phyloP scores from a whole-genome alignment of 2,797 vertebrate genomes.

The Sebastes wilsoni region DNA sequence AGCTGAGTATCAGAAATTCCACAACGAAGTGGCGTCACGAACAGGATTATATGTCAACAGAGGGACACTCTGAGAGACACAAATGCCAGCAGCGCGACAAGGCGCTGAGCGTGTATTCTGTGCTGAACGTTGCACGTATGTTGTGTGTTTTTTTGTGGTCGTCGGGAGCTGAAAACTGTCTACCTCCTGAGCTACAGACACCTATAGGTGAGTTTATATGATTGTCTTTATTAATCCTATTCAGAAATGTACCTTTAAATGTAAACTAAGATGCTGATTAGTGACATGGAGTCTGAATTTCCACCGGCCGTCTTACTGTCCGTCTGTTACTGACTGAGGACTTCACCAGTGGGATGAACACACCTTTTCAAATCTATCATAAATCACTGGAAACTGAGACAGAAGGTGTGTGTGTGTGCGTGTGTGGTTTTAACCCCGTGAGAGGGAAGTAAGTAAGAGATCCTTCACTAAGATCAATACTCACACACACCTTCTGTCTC shows the following conservation, averaged over 20 bases:
- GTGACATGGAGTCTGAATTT: background rate
- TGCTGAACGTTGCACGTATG: too few species aligned
- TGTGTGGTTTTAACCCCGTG: slow-evolving; percentile 16
- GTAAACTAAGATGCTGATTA: background rate
- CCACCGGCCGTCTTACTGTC: background rate
- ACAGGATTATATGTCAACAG: too few species aligned
- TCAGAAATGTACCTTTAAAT: background rate
- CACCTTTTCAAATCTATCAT: slow-evolving; percentile 32
- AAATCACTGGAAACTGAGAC: slow-evolving; percentile 6
- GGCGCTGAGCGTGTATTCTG: too few species aligned
- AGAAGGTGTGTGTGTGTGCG: background rate
- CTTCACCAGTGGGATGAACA: slow-evolving; percentile 3
- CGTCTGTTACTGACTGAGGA: background rate
- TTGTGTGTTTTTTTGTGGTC: too few species aligned
- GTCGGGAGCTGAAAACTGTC: too few species aligned
- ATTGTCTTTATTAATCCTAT: too few species aligned
- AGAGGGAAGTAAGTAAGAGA: slow-evolving; percentile 33
- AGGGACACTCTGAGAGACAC: too few species aligned
- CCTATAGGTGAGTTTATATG: too few species aligned
- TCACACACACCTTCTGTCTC: slow-evolving; percentile 4
- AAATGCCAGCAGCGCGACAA: too few species aligned
- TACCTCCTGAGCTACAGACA: too few species aligned
- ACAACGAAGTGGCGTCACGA: too few species aligned
- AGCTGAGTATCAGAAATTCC: too few species aligned
- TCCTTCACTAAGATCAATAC: slow-evolving; percentile 53